Evolutionary conservation across 2,113 vertebrate genomes (phyloP), one percentile per base, ranked within the genome.

Genomic region (Salvelinus alpinus): DNA sequence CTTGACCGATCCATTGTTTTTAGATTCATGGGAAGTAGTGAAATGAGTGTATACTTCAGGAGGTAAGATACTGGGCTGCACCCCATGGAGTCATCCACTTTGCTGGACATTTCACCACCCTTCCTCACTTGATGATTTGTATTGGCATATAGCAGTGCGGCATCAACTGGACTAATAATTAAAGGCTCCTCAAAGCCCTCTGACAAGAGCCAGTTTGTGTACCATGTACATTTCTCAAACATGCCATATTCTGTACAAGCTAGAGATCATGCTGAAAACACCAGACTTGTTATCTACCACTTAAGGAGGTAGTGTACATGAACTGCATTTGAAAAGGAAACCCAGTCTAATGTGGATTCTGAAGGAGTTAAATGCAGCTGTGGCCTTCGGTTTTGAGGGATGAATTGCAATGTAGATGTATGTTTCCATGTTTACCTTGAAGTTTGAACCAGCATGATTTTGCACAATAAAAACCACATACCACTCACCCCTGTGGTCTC

Each of bases 401-500:
- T 70, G 27, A 78, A 60, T 78, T 80, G 12, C 80, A 86, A 84
- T 47, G 16, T 66, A 73, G 72, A 31, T 60, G 69, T 70, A 47
- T 44, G 51, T 14, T 14, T 51, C 4, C 48, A 13, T 9, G 76
- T 84, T 85, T 83, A 82, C 80, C 71, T 82, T 76, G 74, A 83
- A 77, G 73, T 74, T 68, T 73, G 85, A 85, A 86, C 85, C 82
- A 85, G 90, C 92, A 93, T 91, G 92, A 91, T 82, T 91, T 93
- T 94, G 91, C 92, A 94, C 92, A 92, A 91, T 86, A 88, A 92
- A 86, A 88, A 84, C 12, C 20, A 24, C 18, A 14, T 69, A 69
- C 34, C 67, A 69, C 67, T 64, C 62, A 64, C 62, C 62, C 25
- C 11, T 64, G 38, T 44, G 62, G 22, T 25, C 22, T 64, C 13